Base-by-base conservation (phyloP, 2,888 invertebrate genomes). In the Notocelia uddmanniana region DNA sequence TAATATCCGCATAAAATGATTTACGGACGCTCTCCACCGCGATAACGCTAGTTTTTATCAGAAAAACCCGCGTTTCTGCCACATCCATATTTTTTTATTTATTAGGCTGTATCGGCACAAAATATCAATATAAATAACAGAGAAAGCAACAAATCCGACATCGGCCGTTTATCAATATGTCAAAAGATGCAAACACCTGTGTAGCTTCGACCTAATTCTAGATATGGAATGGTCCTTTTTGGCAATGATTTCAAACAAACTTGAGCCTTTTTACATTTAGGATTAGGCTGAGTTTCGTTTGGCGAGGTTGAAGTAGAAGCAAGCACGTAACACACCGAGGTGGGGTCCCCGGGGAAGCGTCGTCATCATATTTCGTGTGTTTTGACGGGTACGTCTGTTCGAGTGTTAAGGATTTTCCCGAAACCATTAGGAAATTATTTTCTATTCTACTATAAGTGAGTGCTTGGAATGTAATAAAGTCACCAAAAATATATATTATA, bases 1-100 rank as follows among this genome's bases (percentile, higher is more conserved):
- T 23, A 59, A 37, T 37, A 52, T 50, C 21, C 52, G 34, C 21
- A 68, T 59, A 59, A 52, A 52, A n/a, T 68, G 68, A 68, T 59
- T 68, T 68, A 68, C 37, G 50, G 23, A 23, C 45, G 55, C 54
- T 10, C 48, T 34, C 21, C 26, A 3, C 34, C 34, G 15, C 59
- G 59, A 52, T 59, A 59, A 34, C 34, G 37, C n/a, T 59, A 68
- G 50, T 68, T 68, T 68, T 50, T 68, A 68, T 58, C 59, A 52
- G 37, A 52, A 59, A 66, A 52, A 59, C 58, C 75, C 81, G 77
- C 73, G 74, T 83, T 83, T 84, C 84, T 81, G 81, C 80, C 79
- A 80, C 71, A 58, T 64, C 50, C 50, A 70, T 70, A 59, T 58
- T 31, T 59, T 54, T 62, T 69, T 69, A 69, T 69, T 69, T 60